Conservation (phyloP, 2,797 vertebrate genomes). For the Melanotaenia nigrans region DNA sequence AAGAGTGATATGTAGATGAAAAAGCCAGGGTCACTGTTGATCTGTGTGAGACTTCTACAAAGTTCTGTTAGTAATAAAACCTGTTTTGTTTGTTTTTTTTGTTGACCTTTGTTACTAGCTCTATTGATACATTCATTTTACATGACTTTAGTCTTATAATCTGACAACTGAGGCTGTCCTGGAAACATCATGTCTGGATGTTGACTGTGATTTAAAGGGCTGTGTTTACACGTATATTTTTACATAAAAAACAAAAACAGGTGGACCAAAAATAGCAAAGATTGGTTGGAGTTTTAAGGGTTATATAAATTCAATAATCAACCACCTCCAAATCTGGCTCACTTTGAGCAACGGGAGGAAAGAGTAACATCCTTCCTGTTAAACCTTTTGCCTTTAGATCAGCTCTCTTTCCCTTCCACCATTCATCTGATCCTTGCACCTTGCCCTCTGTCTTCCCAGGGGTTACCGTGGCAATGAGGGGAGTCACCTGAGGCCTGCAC, state of each 20-base stretch:
- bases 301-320: too few relatives aligned
- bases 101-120: too few relatives aligned
- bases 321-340: background rate
- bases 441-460: slow-evolving; percentile 30
- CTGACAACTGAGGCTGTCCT: background rate
- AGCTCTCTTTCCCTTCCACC: slow-evolving; percentile 32
- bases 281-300: too few relatives aligned
- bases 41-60: too few relatives aligned
- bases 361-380: background rate
- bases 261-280: too few relatives aligned
- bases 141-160: background rate
- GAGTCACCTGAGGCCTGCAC: slow-evolving; percentile 60
- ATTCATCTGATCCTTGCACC: background rate
- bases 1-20: too few relatives aligned
- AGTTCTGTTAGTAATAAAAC: too few relatives aligned
- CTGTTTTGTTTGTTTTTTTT: too few relatives aligned
- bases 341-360: too few relatives aligned
- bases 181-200: background rate
- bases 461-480: slow-evolving; percentile 41
- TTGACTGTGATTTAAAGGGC: background rate
- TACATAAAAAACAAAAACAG: too few relatives aligned
- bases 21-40: too few relatives aligned
- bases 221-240: background rate
- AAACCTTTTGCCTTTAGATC: slow-evolving; percentile 4
- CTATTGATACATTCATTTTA: background rate